A percentile compares a stretch with the other conserved stretches of the same genome.
Evolutionary conservation across 2,113 vertebrate species (phyloP).

Genomic region (Chionodraco myersi): DNA sequence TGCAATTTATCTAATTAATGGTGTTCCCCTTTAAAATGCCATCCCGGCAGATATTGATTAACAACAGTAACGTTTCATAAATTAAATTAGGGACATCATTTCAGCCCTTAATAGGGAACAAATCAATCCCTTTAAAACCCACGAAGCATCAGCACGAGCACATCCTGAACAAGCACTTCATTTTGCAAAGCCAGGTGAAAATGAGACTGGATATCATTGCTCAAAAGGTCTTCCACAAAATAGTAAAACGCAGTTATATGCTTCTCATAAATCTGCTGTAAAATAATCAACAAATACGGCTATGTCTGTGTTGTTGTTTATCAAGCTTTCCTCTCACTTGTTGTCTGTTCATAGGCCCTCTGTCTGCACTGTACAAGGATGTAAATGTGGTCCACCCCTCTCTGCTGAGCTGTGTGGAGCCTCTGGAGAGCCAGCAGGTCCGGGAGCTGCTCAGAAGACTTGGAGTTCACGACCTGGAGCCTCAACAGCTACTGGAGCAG

Average conservation of each 20-base stretch:
- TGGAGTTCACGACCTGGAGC: conserved; percentile 83
- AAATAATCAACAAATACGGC: background rate
- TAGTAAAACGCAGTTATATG: background rate
- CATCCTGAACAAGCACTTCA: background rate
- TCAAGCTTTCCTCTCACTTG: background rate
- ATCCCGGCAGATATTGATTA: too few species aligned
- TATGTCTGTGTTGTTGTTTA: too few species aligned
- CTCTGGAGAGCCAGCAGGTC: conserved; percentile 83
- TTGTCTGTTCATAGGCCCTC: conserved; percentile 53
- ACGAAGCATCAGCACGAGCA: too few species aligned
- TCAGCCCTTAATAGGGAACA: too few species aligned
- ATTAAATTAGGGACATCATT: too few species aligned
- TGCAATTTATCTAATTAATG: background rate
- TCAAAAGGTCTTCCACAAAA: background rate
- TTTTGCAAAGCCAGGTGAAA: background rate
- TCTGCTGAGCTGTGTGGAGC: conserved; percentile 80
- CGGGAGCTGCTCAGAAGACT: conserved; percentile 81
- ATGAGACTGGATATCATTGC: background rate
- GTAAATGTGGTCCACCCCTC: conserved; percentile 77
- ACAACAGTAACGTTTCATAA: too few species aligned
- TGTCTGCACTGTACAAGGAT: conserved; percentile 79
- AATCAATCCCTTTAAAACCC: too few species aligned
- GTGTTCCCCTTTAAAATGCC: background rate
- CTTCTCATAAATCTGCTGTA: background rate
- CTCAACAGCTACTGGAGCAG: conserved; percentile 80